Conservation (phyloP, 2,113 vertebrate species). For the Isichthys henryi region DNA sequence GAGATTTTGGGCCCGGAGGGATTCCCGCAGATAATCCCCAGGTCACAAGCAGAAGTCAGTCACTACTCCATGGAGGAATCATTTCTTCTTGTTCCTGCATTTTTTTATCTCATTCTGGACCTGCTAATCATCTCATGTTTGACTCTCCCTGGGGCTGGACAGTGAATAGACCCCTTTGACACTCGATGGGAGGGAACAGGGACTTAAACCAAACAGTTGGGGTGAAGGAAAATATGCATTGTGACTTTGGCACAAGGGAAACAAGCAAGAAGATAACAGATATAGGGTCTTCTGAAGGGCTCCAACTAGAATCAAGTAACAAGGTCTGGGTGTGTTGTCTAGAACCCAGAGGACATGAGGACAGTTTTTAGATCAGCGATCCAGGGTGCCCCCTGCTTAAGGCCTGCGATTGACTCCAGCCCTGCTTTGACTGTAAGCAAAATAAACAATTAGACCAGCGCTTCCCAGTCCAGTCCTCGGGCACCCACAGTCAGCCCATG, state of each 20-base stretch:
- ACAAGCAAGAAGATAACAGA: not conserved
- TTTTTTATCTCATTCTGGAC: not conserved
- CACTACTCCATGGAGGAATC: not conserved
- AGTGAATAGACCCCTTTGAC: not conserved
- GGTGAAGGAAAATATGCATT: not conserved
- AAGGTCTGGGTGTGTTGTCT: not conserved
- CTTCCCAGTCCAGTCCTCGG: not conserved
- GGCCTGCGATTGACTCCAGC: not conserved
- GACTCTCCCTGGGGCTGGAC: not conserved
- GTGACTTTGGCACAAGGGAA: not conserved
- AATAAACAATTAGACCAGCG: not conserved
- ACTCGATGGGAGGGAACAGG: not conserved
- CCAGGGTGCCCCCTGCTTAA: not conserved
- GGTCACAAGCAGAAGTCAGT: not conserved
- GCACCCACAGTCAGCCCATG: not conserved
- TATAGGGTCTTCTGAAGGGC: not conserved
- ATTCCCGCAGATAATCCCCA: not conserved
- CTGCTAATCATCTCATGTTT: not conserved
- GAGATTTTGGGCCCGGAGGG: not conserved
- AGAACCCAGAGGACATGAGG: not conserved
- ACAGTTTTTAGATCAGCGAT: not conserved
- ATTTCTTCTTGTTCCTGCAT: not conserved
- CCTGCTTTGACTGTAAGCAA: not conserved
- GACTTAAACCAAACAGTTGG: not conserved
- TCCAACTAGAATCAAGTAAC: not conserved